Base-by-base conservation (phyloP, 2,888 invertebrate genomes). In the Rutpela maculata region DNA sequence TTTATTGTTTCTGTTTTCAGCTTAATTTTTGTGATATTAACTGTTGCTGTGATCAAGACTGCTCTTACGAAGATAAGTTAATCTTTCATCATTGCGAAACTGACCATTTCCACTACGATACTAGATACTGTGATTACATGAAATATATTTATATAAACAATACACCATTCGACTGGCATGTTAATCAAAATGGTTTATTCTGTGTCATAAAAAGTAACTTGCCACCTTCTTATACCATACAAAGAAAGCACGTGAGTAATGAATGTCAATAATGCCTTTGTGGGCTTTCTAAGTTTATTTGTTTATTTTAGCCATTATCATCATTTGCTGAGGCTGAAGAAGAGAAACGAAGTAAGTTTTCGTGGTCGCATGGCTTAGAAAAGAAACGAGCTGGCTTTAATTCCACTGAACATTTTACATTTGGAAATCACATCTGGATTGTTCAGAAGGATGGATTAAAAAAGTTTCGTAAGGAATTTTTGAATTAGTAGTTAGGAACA, bases 11-110 rank as follows among this genome's bases (percentile, higher is more conserved):
- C 1, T 22, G 10, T 82, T 84, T 89, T 75, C 83, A 95, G 94
- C 89, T 89, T 67, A 90, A 91, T 83, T 90, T 91, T 55, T 97
- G 97, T 89, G 96, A 97, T 89, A 92, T 96, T 71, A 95, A 96
- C 88, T 97, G 97, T 87, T 97, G 96, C 87, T 97, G 97, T 88
- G 97, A 97, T 88, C 86, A 85, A 65, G 95, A 96, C 84, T 97
- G 97, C 86, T 90, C 91, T 11, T 88, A 90, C 31, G 89, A 90
- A 70, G 93, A 96, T 83, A 90, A 91, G 76, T 86, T 89, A 75
- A 90, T 92, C 2, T 95, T 97, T 89, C 91, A 91, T 18, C 87
- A 90, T 76, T 96, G 96, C 87, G 85, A 88, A 68, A 88, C 89
- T 74, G 85, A 87, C n/a, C 83, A 89, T 74, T 86, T 88, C 62